Conservation (phyloP, 2,888 invertebrate species). For the Strigamia transsilvanica region DNA sequence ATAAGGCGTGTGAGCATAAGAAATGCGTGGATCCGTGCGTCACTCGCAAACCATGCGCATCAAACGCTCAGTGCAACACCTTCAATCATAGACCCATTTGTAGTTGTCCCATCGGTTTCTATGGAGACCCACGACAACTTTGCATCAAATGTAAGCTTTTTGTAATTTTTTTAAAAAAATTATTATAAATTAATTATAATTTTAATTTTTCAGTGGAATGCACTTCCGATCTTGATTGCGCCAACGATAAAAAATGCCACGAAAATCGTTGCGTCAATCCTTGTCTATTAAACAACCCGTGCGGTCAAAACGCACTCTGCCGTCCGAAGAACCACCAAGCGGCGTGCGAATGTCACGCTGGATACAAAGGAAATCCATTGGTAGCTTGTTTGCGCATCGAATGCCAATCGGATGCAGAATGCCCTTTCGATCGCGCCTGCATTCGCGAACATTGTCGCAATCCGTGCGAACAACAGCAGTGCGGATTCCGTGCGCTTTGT, state of each 20-base stretch:
- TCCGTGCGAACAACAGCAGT: constrained; percentile 77
- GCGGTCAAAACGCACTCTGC: constrained; percentile 84
- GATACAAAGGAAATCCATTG: constrained; percentile 84
- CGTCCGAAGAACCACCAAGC: constrained; percentile 78
- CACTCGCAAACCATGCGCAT: constrained; percentile 59
- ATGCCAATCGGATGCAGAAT: constrained; percentile 59
- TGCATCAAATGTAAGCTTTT: constrained; percentile 57
- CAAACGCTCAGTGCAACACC: constrained; percentile 66
- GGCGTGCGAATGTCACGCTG: constrained; percentile 77
- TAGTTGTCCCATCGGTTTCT: constrained; percentile 81
- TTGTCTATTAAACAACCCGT: constrained; percentile 79
- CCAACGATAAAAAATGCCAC: constrained; percentile 58
- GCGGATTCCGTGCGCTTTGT: constrained; percentile 79
- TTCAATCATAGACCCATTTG: constrained; percentile 79
- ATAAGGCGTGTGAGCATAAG: constrained; percentile 81
- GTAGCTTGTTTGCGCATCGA: constrained; percentile 62
- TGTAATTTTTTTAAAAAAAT: background rate
- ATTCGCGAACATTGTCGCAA: constrained; percentile 74
- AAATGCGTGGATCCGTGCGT: constrained; percentile 82
- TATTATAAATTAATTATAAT: background rate
- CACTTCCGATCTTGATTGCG: constrained; percentile 57
- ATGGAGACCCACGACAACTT: constrained; percentile 56
- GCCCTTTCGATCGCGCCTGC: constrained; percentile 59
- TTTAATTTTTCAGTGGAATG: constrained; percentile 57
- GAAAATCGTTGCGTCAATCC: constrained; percentile 61